Percentiles rank a stretch among this genome's conserved stretches.
These are phyloP conservation scores for Cheilinus undulatus DNA, from an alignment of 2,113 vertebrate genomes.

Conservation along the genomic window DNA sequence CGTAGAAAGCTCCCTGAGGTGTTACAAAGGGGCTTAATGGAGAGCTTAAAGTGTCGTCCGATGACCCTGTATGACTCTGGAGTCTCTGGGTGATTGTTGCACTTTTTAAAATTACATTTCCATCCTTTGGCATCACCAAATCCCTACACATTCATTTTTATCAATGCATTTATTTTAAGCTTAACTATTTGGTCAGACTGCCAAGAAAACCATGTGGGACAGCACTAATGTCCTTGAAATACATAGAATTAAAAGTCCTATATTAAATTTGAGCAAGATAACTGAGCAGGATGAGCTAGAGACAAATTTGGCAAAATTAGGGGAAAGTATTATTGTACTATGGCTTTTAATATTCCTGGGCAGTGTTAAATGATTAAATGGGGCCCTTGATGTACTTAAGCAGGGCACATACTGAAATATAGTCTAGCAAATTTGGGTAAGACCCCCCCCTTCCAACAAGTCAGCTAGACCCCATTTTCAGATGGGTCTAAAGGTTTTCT, in stretches of 20 bases:
- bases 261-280: conserved; percentile 2
- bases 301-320: neutral
- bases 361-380: conserved; percentile 13
- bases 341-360: conserved; percentile 6
- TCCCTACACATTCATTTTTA: conserved; percentile 27
- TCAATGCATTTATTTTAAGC: conserved; percentile 30
- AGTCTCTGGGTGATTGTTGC: conserved; percentile 57
- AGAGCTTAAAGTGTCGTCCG: conserved; percentile 43
- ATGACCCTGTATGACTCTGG: conserved; percentile 31
- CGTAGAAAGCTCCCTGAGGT: conserved; percentile 25
- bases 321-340: neutral
- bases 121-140: conserved; percentile 31
- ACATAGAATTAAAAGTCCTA: conserved; percentile 7
- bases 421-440: too few species aligned
- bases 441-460: too few species aligned
- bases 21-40: conserved; percentile 44
- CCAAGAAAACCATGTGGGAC: conserved; percentile 1
- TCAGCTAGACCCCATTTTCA: too few species aligned
- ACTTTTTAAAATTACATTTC: conserved; percentile 61
- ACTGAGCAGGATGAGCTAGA: neutral
- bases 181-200: neutral
- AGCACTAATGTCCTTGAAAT: neutral
- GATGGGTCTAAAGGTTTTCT: too few species aligned
- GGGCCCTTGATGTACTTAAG: neutral
- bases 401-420: too few species aligned